Evolutionary conservation across 1,140 invertebrate species (phyloP).

Genomic region (Sycobia sp.): DNA sequence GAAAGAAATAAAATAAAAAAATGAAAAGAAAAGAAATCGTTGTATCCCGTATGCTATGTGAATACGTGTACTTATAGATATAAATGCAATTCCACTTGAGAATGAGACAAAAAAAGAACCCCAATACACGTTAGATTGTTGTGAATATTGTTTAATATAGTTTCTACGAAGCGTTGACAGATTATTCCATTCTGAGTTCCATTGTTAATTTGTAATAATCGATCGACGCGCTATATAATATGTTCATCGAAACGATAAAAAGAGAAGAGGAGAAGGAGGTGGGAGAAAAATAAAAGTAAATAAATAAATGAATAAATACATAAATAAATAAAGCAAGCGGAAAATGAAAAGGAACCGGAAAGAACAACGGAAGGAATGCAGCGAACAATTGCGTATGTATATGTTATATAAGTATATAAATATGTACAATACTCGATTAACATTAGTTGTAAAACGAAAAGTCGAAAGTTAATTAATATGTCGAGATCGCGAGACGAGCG

Average conservation of each 20-base stretch:
- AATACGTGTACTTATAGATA: constrained; percentile 48
- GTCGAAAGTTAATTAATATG: too few species aligned
- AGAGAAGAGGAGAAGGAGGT: too few species aligned
- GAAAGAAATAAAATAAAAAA: too few species aligned
- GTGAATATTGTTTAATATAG: constrained; percentile 58
- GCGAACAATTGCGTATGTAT: constrained; percentile 18
- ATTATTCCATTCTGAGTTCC: constrained; percentile 43
- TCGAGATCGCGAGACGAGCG: too few species aligned
- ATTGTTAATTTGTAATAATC: constrained; percentile 41
- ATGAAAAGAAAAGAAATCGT: not conserved
- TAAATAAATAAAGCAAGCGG: too few species aligned
- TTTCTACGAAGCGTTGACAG: constrained; percentile 55
- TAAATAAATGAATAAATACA: too few species aligned
- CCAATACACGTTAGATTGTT: constrained; percentile 57
- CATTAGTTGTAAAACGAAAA: too few species aligned
- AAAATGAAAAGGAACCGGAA: not conserved
- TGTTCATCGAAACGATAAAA: too few species aligned
- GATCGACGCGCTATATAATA: too few species aligned
- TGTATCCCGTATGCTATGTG: constrained; percentile 46
- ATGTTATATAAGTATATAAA: too few species aligned
- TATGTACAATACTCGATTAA: constrained; percentile 25
- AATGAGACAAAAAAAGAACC: constrained; percentile 18
- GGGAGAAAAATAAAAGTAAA: too few species aligned
- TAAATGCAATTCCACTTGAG: constrained; percentile 44
- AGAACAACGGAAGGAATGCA: constrained; percentile 4